Evolutionary conservation across 2,888 invertebrate genomes (phyloP).

Genomic region (Hypercompe scribonia): DNA sequence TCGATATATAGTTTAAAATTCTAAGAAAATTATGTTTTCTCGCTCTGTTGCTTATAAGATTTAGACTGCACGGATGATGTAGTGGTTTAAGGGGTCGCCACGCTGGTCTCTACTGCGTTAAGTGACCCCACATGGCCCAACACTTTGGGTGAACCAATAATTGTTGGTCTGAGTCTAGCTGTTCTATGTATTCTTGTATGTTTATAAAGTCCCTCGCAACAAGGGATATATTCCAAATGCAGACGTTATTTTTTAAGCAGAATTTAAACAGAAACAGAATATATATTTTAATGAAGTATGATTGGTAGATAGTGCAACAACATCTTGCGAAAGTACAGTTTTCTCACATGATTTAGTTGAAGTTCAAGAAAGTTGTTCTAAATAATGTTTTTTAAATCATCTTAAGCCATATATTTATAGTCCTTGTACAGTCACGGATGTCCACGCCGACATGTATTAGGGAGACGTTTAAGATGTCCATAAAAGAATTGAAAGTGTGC

Average conservation of each 20-base stretch:
- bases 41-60: slow-evolving; percentile 11
- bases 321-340: background rate
- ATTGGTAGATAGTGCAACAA: background rate
- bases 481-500: slow-evolving; percentile 22
- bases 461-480: slow-evolving; percentile 2
- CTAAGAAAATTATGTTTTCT: background rate
- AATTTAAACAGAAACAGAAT: no score
- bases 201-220: no score
- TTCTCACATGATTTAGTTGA: background rate
- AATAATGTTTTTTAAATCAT: slow-evolving; percentile 8
- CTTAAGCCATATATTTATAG: slow-evolving; percentile 4
- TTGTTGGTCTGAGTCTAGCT: no score
- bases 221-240: no score
- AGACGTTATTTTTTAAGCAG: no score
- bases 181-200: no score
- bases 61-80: no score
- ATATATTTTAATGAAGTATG: no score
- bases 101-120: no score
- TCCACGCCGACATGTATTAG: slow-evolving; percentile 5
- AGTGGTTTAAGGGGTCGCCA: no score
- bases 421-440: slow-evolving; percentile 14
- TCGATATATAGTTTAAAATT: background rate
- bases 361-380: background rate
- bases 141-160: no score
- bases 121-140: no score